These are phyloP conservation scores for Noctua janthina DNA, from an alignment of 2,888 invertebrate species.

Conservation along the genomic window DNA sequence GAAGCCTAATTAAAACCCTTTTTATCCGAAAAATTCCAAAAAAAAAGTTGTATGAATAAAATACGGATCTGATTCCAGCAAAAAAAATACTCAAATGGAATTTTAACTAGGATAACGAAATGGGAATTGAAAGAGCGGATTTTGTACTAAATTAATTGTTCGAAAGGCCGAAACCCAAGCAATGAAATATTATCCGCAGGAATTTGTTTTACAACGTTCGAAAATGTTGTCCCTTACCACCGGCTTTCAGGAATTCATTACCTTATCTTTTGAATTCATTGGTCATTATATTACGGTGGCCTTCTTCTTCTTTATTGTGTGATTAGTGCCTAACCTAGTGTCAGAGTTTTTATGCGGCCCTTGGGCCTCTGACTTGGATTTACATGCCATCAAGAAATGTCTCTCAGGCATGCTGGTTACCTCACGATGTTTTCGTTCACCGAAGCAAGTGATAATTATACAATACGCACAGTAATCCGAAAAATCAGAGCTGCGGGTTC, in stretches of 20 bases:
- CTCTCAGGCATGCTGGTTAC: no score
- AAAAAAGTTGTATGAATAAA: slow-evolving; percentile 25
- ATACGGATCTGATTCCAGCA: slow-evolving; percentile 12
- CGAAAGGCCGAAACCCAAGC: slow-evolving; percentile 19
- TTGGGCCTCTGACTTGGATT: no score
- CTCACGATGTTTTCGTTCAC: no score
- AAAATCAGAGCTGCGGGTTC: no score
- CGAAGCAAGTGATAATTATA: no score
- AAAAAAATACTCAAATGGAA: slow-evolving; percentile 49
- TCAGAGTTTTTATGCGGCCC: no score
- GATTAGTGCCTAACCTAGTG: no score
- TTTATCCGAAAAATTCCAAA: slow-evolving; percentile 17
- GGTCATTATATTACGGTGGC: slow-evolving; percentile 3
- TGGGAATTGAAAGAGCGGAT: slow-evolving; percentile 51
- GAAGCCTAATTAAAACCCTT: slow-evolving; percentile 27
- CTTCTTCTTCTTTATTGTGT: no score
- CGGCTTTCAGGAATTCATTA: slow-evolving; percentile 29
- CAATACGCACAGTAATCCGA: no score
- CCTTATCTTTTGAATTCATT: slow-evolving; percentile 34
- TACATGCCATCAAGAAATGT: no score
- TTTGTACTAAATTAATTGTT: slow-evolving; percentile 58
- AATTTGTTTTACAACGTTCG: slow-evolving; percentile 32
- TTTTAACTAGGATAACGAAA: slow-evolving; percentile 49
- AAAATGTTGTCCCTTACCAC: slow-evolving; percentile 27
- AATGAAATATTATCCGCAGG: slow-evolving; percentile 49